Base-by-base conservation (phyloP, 2,888 invertebrate genomes). In the Polydesmus complanatus region DNA sequence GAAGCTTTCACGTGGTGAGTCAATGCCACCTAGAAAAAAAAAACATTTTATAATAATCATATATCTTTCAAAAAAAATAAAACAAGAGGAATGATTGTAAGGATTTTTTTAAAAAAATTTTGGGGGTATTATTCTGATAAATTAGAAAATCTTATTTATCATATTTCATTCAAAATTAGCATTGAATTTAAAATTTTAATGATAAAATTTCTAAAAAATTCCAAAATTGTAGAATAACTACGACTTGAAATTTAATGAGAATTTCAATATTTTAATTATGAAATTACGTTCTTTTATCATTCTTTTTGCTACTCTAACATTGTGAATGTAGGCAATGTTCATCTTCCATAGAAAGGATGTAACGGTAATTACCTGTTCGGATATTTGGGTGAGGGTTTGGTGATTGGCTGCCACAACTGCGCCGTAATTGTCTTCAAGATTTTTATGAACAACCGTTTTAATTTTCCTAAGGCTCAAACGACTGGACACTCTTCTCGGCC, bases 341-440 rank as follows among this genome's bases (percentile, higher is more conserved):
- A n/a, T n/a, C n/a, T n/a, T n/a, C n/a, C n/a, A n/a, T n/a, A n/a
- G 53, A 21, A 53, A 11, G 11, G 19, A 21, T 11, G 11, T 22
- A 48, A 48, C 8, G 14, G 5, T 21, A 26, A 69, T 71, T 74
- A 90, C 90, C 81, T 90, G 88, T 76, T 91, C 89, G 65, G 90
- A 79, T 69, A 91, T 85, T 76, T 90, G 89, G 58, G 89, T 87
- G 22, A 91, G 79, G 5, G 90, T 89, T 75, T 91, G 89, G 71
- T 90, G 89, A 77, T 91, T 91, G 64, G 90, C 89, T 48, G 88
- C 84, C 65, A 90, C 84, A 47, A 91, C 89, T 51, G 90, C 90
- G 21, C 88, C 88, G 70, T 91, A 91, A 77, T 90, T 90, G 71
- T 91, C 90, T 71, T 91, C 90, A 65, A 91, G 79, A 72, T 84